Evolutionary conservation across 2,113 vertebrate species (phyloP).

Genomic region (Cebus imitator): DNA sequence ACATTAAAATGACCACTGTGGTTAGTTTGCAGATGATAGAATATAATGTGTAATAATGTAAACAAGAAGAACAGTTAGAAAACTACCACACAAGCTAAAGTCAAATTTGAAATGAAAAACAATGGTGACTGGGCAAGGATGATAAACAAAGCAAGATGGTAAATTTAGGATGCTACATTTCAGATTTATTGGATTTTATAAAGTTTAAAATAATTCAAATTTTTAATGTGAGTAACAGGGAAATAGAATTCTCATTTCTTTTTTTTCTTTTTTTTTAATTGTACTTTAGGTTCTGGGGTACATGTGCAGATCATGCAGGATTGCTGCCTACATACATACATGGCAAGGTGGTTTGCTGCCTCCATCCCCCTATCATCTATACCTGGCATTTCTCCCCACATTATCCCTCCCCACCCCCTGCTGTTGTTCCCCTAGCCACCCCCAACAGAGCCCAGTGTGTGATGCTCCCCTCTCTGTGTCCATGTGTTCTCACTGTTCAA

Average conservation of each 20-base stretch:
- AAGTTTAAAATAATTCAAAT: neutral
- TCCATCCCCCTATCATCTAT: too few species aligned
- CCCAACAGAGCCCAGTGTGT: too few species aligned
- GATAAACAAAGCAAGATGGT: neutral
- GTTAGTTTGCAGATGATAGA: neutral
- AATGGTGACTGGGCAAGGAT: neutral
- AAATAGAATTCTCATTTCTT: neutral
- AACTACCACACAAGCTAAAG: neutral
- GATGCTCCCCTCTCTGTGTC: too few species aligned
- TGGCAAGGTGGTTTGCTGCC: too few species aligned
- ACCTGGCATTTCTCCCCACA: too few species aligned
- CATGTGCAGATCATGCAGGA: too few species aligned
- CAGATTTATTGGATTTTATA: neutral
- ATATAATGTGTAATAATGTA: neutral
- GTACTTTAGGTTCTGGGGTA: too few species aligned
- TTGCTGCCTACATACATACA: too few species aligned
- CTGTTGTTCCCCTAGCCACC: too few species aligned
- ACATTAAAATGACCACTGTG: neutral
- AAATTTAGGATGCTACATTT: neutral
- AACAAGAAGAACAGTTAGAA: neutral
- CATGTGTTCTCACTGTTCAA: too few species aligned
- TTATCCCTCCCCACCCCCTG: too few species aligned
- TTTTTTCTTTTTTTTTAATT: too few species aligned
- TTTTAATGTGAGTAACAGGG: neutral
- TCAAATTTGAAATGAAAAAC: neutral